Conservation (phyloP, 2,113 vertebrate genomes). For the Pygoscelis antarcticus region DNA sequence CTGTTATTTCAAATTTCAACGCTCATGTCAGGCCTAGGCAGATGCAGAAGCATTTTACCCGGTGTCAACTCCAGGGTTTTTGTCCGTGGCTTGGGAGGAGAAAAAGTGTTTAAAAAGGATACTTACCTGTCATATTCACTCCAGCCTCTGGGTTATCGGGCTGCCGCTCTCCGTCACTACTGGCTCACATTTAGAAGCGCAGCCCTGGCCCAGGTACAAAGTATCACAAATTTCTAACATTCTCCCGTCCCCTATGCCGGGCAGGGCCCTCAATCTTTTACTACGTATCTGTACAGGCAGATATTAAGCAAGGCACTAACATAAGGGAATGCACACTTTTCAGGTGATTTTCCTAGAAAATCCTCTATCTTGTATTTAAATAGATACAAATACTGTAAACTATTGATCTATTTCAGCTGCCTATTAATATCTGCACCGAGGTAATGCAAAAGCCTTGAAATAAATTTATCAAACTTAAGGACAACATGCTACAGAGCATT, state of each 20-base stretch:
- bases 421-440: neutral
- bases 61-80: neutral
- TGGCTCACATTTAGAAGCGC: fast-evolving
- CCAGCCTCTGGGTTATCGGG: neutral
- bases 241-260: neutral
- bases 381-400: neutral
- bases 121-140: fast-evolving
- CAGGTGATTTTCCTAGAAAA: neutral
- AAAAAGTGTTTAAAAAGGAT: neutral
- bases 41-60: neutral
- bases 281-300: neutral
- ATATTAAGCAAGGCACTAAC: fast-evolving
- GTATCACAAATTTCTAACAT: fast-evolving
- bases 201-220: neutral
- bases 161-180: neutral
- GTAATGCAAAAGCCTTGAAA: neutral
- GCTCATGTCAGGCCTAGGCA: neutral
- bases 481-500: neutral
- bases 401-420: neutral
- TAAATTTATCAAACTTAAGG: neutral
- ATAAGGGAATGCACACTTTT: fast-evolving
- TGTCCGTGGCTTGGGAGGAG: neutral
- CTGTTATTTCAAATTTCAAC: neutral
- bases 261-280: neutral
- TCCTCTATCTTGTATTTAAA: neutral